Base-by-base conservation (phyloP, 2,888 invertebrate species). In the Melikaiella ostensackeni region DNA sequence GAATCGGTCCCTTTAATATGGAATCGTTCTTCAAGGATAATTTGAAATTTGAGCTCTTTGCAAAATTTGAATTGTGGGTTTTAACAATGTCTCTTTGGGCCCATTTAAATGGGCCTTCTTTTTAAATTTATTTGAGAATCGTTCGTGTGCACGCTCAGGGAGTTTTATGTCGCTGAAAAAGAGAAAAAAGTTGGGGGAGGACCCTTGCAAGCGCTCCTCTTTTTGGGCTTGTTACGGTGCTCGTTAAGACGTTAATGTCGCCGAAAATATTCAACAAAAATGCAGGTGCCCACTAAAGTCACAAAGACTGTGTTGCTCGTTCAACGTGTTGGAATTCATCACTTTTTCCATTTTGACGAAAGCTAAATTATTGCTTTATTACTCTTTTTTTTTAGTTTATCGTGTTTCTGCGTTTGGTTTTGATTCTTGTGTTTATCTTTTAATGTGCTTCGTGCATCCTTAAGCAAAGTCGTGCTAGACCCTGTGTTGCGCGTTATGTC, bases 211-310 rank as follows among this genome's bases (percentile, higher is more conserved):
- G 73, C 74, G 77, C 81, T 86, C 82, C 85, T 87, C 85, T 85
- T 88, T 88, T 89, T 87, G 82, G 81, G 85, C 88, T 88, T 88
- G 89, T 89, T 90, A 88, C 83, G 82, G 83, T 82, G 86, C 89
- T 89, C 90, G 90, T 91, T 90, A 90, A 88, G 87, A 88, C 85
- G 87, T 89, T 90, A 89, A 91, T 89, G 89, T 88, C 87, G 84
- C 86, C 87, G 86, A 89, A 90, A 90, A 89, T 89, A 89, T 89
- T 90, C 85, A 87, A 87, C 86, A 89, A 90, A 90, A 90, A 89
- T 90, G 89, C 91, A 91, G 91, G 90, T 91, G 89, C 87, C 84
- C 84, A 66, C 30, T 78, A 78, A 57, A 59, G 75, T 30, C 75
- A 76, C 74, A 24, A 64, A 57, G 82, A 82, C 77, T 75, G 76